These are phyloP conservation scores for Leptinotarsa defecta DNA, from an alignment of 1,140 invertebrate species.

Conservation along the genomic window DNA sequence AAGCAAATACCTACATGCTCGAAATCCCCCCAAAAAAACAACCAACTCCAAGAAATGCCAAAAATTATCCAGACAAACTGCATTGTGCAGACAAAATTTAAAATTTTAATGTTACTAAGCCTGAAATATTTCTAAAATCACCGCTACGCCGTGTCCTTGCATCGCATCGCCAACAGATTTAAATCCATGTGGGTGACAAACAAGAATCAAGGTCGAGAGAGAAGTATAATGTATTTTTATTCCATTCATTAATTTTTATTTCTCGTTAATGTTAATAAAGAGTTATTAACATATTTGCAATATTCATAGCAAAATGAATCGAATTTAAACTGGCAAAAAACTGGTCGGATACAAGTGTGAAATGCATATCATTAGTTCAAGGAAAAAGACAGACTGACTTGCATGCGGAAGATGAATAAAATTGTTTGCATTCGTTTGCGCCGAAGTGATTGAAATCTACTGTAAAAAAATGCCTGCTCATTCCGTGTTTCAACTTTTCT, in stretches of 20 bases:
- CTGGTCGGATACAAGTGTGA: neutral
- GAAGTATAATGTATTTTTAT: slow-evolving; percentile 38
- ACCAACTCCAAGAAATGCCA: slow-evolving; percentile 39
- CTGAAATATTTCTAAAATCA: slow-evolving; percentile 49
- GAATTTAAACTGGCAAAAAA: neutral
- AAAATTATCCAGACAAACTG: slow-evolving; percentile 48
- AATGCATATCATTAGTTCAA: neutral
- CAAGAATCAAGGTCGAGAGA: slow-evolving; percentile 34
- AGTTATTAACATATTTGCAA: slow-evolving; percentile 15
- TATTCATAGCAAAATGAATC: slow-evolving; percentile 7
- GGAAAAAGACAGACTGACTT: neutral
- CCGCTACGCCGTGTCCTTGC: slow-evolving; percentile 43
- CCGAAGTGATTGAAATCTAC: too few relatives aligned
- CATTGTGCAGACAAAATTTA: slow-evolving; percentile 42
- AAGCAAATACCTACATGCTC: slow-evolving; percentile 26
- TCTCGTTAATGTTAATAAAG: slow-evolving; percentile 24
- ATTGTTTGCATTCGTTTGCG: too few relatives aligned
- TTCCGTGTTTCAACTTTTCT: too few relatives aligned
- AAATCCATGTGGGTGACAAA: slow-evolving; percentile 44
- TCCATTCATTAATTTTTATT: slow-evolving; percentile 43
- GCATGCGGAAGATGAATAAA: neutral
- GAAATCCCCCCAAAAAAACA: slow-evolving; percentile 30
- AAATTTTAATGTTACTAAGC: slow-evolving; percentile 48
- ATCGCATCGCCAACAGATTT: slow-evolving; percentile 16
- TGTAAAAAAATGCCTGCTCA: too few relatives aligned